Conservation (phyloP, 1,140 invertebrate genomes). For the Nixonia krombeini region DNA sequence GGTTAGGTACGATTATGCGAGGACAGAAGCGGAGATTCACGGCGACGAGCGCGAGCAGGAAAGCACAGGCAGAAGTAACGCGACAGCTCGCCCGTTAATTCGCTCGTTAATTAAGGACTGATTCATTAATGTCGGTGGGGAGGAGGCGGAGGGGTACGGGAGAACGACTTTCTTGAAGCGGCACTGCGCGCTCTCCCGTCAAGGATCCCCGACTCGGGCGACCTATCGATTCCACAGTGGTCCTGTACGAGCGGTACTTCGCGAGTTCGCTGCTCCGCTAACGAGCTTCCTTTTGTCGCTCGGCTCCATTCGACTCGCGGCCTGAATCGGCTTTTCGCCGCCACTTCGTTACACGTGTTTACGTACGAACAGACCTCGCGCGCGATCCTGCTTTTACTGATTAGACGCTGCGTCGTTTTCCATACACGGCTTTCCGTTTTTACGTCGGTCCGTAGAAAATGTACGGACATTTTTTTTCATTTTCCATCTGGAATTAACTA, state of each 20-base stretch:
- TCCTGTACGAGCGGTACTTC: conserved; percentile 33
- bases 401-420: too few species aligned
- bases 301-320: conserved; percentile 30
- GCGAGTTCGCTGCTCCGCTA: conserved; percentile 29
- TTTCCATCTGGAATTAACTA: too few species aligned
- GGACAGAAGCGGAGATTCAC: conserved; percentile 12
- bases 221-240: conserved; percentile 29
- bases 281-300: conserved; percentile 53
- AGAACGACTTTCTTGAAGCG: conserved; percentile 28
- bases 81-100: conserved; percentile 33
- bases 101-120: conserved; percentile 57
- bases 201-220: conserved; percentile 9
- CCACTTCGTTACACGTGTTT: conserved; percentile 42
- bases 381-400: too few species aligned
- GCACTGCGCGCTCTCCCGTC: background rate
- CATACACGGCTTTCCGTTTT: too few species aligned
- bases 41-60: conserved; percentile 5
- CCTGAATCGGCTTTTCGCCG: conserved; percentile 25
- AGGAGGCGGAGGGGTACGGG: too few species aligned
- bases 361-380: conserved; percentile 24
- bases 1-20: too few species aligned
- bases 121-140: conserved; percentile 45
- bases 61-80: conserved; percentile 27
- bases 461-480: too few species aligned
- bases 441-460: too few species aligned